phyloP scores from a whole-genome alignment of 1,140 invertebrate species.

The Drosophila kanapiae region DNA sequence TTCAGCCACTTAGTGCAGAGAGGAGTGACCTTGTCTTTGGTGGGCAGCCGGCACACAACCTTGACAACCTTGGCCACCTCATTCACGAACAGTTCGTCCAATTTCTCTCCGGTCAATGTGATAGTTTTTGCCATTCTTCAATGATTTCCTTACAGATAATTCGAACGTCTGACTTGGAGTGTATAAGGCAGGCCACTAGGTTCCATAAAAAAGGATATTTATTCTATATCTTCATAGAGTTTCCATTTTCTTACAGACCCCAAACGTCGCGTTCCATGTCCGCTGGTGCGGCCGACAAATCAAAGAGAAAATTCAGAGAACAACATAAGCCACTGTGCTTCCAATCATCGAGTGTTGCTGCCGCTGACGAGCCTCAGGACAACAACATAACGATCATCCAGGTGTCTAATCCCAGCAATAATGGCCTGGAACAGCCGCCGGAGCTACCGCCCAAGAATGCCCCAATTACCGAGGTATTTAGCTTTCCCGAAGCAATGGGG shows the following conservation, averaged over 20 bases:
- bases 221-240: too few species aligned
- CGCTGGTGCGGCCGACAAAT: conserved; percentile 75
- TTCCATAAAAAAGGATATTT: too few species aligned
- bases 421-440: conserved; percentile 46
- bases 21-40: conserved; percentile 19
- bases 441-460: conserved; percentile 69
- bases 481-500: conserved; percentile 70
- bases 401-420: conserved; percentile 69
- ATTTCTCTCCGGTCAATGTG: conserved; percentile 23
- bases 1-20: conserved; percentile 67
- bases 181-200: conserved; percentile 3
- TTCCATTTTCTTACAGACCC: conserved; percentile 48
- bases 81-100: conserved; percentile 63
- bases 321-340: conserved; percentile 33
- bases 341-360: conserved; percentile 23
- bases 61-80: conserved; percentile 46
- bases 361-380: conserved; percentile 56
- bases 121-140: conserved; percentile 22
- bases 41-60: conserved; percentile 29
- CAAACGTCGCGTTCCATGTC: conserved; percentile 82
- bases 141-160: conserved; percentile 1
- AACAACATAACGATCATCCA: conserved; percentile 84
- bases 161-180: neutral
- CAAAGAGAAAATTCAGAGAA: conserved; percentile 20
- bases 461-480: conserved; percentile 69